Percentiles rank a stretch among this genome's conserved stretches.
These are phyloP conservation scores for Phainopepla nitens DNA, from an alignment of 2,113 vertebrate species.

Conservation along the genomic window DNA sequence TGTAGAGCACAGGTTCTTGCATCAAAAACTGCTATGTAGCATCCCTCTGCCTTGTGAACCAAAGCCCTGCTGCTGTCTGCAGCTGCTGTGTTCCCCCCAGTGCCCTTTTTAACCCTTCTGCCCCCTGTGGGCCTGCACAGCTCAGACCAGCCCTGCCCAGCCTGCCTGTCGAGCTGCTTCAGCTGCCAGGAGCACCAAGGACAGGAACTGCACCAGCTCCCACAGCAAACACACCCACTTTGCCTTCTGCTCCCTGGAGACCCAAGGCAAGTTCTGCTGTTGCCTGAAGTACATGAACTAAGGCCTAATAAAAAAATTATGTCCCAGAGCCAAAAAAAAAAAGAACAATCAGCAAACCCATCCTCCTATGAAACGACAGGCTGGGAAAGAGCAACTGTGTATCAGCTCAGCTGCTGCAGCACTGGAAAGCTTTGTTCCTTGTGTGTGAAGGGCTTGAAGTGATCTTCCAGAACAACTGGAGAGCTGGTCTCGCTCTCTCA, in stretches of 20 bases:
- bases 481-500: not conserved
- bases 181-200: not conserved
- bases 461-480: not conserved
- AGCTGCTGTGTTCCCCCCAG: not conserved
- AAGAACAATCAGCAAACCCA: not conserved
- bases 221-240: not conserved
- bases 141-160: not conserved
- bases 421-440: not conserved
- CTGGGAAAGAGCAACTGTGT: not conserved
- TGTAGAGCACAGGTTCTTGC: not conserved
- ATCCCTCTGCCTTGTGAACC: not conserved
- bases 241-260: not conserved
- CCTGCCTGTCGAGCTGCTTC: not conserved
- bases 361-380: not conserved
- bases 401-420: not conserved
- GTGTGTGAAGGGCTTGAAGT: not conserved
- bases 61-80: not conserved
- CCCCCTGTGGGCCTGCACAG: not conserved
- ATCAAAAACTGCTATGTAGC: accelerated
- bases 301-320: not conserved
- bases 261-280: not conserved
- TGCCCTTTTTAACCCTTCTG: not conserved
- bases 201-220: not conserved
- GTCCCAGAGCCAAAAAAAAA: not conserved
- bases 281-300: not conserved